Percentiles rank a stretch among this genome's conserved stretches.
Conservation (phyloP, 2,113 vertebrate genomes). For the Plecturocebus donacophilus region DNA sequence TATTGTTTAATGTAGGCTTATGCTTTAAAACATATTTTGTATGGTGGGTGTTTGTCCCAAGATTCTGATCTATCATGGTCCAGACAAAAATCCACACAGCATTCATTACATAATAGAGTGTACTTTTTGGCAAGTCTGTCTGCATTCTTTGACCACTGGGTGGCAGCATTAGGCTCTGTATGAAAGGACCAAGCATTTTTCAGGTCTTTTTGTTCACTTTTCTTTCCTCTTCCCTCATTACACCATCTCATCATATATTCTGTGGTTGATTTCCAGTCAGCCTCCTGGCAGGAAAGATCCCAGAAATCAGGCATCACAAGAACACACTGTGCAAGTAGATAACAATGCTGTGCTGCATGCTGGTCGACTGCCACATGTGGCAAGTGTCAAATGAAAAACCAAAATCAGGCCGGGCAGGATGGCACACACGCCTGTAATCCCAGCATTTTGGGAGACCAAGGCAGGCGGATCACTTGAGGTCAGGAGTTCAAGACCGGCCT, state of each 20-base stretch:
- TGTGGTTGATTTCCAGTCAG: background rate
- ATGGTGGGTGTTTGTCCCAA: background rate
- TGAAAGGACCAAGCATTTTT: accelerated
- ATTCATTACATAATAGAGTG: background rate
- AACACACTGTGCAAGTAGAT: slow-evolving; percentile 88
- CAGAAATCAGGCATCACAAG: slow-evolving; percentile 87
- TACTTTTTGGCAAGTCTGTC: background rate
- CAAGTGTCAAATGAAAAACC: slow-evolving; percentile 43
- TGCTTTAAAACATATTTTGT: background rate
- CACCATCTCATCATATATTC: background rate
- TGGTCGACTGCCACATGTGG: slow-evolving; percentile 79
- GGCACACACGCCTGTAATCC: too few relatives aligned
- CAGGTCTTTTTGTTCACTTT: background rate
- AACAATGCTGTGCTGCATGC: slow-evolving; percentile 83
- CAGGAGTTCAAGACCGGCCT: too few relatives aligned
- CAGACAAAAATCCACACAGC: background rate
- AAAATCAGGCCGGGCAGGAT: background rate
- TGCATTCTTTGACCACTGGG: slow-evolving; percentile 51
- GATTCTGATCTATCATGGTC: background rate
- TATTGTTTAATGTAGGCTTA: background rate
- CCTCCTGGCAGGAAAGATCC: slow-evolving; percentile 75
- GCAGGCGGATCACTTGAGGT: too few relatives aligned
- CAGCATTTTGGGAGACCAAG: too few relatives aligned
- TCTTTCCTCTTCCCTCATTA: background rate
- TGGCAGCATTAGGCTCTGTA: slow-evolving; percentile 75